phyloP scores from a whole-genome alignment of 2,113 vertebrate genomes.

The Oncorhynchus mykiss region DNA sequence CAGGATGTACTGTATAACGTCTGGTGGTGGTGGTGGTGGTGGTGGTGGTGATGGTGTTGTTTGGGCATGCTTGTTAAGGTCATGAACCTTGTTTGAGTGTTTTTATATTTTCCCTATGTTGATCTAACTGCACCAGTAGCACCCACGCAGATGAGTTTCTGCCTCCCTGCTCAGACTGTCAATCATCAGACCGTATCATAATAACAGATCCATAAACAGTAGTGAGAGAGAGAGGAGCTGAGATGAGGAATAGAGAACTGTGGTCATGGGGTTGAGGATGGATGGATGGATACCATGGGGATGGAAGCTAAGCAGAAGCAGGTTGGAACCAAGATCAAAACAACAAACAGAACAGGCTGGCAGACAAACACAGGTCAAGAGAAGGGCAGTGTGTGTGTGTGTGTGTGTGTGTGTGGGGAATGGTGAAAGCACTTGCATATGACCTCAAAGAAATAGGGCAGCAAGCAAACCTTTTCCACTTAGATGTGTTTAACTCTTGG shows the following conservation, averaged over 20 bases:
- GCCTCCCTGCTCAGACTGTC: constrained; percentile 25
- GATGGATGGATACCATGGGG: background rate
- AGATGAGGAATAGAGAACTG: background rate
- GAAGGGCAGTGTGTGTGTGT: background rate
- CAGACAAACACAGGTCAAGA: background rate
- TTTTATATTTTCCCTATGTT: constrained; percentile 4
- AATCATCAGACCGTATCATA: constrained; percentile 21
- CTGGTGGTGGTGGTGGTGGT: constrained; percentile 26
- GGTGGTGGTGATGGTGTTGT: constrained; percentile 24
- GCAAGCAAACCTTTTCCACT: background rate
- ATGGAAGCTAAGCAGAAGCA: background rate
- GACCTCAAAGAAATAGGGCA: background rate
- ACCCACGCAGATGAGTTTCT: background rate
- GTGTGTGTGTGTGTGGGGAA: too few relatives aligned
- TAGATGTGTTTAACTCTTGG: background rate
- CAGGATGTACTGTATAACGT: background rate
- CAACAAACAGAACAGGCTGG: background rate
- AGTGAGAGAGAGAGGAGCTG: background rate
- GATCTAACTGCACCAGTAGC: constrained; percentile 32
- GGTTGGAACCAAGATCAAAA: background rate
- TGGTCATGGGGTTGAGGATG: background rate
- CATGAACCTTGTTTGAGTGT: constrained; percentile 39
- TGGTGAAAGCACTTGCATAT: too few relatives aligned
- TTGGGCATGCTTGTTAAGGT: constrained; percentile 44
- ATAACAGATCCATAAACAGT: background rate